phyloP scores from a whole-genome alignment of 64 coral and sea anemone genomes.

The Orbicella faveolata region DNA sequence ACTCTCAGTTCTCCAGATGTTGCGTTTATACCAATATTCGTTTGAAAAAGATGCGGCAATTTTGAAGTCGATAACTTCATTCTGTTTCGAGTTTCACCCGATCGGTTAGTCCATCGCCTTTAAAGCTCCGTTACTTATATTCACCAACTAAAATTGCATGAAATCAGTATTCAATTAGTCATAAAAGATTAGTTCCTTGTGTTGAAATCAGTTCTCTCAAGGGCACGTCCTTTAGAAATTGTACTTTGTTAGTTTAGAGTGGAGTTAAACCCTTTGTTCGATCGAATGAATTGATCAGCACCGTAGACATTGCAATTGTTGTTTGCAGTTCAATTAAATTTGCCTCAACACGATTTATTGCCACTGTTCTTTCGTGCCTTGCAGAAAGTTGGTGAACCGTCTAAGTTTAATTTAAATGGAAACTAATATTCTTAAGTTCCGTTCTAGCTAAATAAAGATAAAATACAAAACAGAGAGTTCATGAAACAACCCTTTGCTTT shows the following conservation, averaged over 20 bases:
- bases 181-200: background rate
- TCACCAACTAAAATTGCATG: background rate
- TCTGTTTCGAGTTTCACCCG: background rate
- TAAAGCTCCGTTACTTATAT: background rate
- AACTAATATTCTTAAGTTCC: no score
- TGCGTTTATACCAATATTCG: background rate
- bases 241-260: background rate
- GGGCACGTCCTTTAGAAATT: background rate
- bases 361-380: no score
- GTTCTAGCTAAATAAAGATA: no score
- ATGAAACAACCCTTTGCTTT: no score
- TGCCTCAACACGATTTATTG: background rate
- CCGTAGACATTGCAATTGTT: background rate
- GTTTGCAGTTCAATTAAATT: background rate
- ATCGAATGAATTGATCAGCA: background rate
- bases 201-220: background rate
- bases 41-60: background rate
- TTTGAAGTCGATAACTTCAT: background rate
- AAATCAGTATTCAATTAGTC: conserved; percentile 14
- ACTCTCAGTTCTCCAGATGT: background rate
- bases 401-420: no score
- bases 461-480: no score
- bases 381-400: no score
- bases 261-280: background rate
- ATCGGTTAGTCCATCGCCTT: background rate